A percentile compares a stretch with the other conserved stretches of the same genome.
Evolutionary conservation across 1,140 invertebrate genomes (phyloP).

Genomic region (Lasaia peninsularis): DNA sequence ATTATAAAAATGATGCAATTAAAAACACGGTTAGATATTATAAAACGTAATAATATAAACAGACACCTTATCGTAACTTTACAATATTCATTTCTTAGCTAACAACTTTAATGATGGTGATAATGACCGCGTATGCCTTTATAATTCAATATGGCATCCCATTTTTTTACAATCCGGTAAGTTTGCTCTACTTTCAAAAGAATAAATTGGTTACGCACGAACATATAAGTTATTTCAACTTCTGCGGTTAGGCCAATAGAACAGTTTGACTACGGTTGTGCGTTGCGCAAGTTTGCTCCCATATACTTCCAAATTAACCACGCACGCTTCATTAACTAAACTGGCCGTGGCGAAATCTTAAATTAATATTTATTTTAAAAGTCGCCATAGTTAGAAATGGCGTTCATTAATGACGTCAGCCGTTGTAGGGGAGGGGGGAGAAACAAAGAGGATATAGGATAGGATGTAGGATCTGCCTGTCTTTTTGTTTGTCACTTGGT

Average conservation of each 20-base stretch:
- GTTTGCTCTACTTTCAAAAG: constrained; percentile 27
- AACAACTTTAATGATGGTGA: no score
- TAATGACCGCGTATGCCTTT: background rate
- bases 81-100: no score
- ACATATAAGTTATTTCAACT: constrained; percentile 28
- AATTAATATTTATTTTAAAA: background rate
- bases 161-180: constrained; percentile 12
- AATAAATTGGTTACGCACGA: constrained; percentile 33
- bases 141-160: background rate
- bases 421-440: no score
- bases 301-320: constrained; percentile 26
- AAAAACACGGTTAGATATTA: no score
- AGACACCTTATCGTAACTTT: no score
- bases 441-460: no score
- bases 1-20: no score
- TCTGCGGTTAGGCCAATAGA: constrained; percentile 30
- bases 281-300: constrained; percentile 22
- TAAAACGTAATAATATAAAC: no score
- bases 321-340: constrained; percentile 25
- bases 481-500: no score
- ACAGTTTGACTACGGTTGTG: constrained; percentile 19
- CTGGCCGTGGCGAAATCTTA: background rate
- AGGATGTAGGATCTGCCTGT: no score
- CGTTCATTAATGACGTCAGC: no score
- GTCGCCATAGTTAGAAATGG: background rate